phyloP scores from a whole-genome alignment of 2,797 vertebrate genomes.

The Fistularia commersonii region DNA sequence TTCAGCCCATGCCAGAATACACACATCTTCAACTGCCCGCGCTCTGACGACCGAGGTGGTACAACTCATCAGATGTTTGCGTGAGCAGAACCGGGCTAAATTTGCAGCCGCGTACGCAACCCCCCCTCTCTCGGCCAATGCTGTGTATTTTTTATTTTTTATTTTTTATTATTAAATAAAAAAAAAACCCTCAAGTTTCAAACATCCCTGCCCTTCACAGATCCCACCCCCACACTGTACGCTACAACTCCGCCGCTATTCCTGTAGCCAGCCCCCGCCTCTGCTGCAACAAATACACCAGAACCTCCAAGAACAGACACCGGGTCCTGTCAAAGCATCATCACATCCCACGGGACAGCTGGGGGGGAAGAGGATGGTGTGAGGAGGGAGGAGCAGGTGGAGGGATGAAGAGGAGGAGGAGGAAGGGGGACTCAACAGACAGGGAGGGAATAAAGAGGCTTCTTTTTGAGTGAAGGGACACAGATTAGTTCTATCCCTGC shows the following conservation, averaged over 20 bases:
- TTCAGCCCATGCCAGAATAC: conserved; percentile 48
- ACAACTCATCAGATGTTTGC: conserved; percentile 71
- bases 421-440: conserved; percentile 37
- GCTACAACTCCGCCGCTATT: conserved; percentile 77
- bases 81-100: conserved; percentile 71
- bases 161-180: too few relatives aligned
- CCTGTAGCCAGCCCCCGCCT: conserved; percentile 62
- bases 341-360: conserved; percentile 65
- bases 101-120: conserved; percentile 73
- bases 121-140: conserved; percentile 48
- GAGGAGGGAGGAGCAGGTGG: conserved; percentile 39
- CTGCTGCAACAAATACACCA: conserved; percentile 68
- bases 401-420: conserved; percentile 48
- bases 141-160: conserved; percentile 51
- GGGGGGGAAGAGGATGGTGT: conserved; percentile 14
- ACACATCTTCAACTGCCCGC: conserved; percentile 68
- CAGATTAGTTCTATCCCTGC: conserved; percentile 8
- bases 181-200: conserved; percentile 49
- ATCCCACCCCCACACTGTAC: conserved; percentile 68
- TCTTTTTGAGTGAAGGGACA: conserved; percentile 9
- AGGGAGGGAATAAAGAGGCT: conserved; percentile 22
- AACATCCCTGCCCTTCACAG: conserved; percentile 55
- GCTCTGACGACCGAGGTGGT: conserved; percentile 73
- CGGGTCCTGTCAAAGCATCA: conserved; percentile 70
- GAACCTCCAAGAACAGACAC: conserved; percentile 74